These are phyloP conservation scores for Carollia perspicillata DNA, from an alignment of 2,113 vertebrate species.

Conservation along the genomic window DNA sequence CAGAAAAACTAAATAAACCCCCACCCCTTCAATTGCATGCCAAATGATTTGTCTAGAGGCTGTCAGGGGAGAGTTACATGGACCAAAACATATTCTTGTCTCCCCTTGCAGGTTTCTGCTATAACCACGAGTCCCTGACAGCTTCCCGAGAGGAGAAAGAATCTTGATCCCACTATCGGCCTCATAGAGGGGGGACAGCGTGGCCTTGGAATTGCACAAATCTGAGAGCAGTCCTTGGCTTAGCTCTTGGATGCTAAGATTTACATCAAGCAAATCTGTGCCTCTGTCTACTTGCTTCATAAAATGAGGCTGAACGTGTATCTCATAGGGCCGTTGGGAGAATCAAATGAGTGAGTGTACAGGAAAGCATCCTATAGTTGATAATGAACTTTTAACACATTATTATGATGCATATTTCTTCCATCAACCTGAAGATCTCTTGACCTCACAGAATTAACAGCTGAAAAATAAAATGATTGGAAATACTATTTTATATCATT, in stretches of 20 bases:
- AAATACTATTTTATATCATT: background rate
- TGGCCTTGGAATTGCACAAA: background rate
- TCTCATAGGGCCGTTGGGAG: background rate
- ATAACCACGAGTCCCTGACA: background rate
- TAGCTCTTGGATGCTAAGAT: background rate
- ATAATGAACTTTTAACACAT: background rate
- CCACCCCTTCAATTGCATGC: conserved; percentile 40
- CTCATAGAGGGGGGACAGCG: background rate
- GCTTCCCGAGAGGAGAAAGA: background rate
- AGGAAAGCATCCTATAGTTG: background rate
- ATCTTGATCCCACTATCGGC: background rate
- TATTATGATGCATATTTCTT: background rate
- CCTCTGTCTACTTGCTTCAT: conserved; percentile 1
- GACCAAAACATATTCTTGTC: background rate
- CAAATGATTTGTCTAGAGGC: conserved; percentile 33
- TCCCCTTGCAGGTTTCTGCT: background rate
- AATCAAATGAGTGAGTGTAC: background rate
- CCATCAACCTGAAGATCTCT: background rate
- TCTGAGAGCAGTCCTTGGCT: background rate
- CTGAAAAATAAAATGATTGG: background rate
- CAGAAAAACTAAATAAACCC: conserved; percentile 68
- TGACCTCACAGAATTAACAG: background rate
- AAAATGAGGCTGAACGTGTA: background rate
- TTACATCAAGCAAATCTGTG: background rate
- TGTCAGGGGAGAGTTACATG: background rate